Evolutionary conservation across 1,140 invertebrate species (phyloP).

Genomic region (Drosophila nannoptera): DNA sequence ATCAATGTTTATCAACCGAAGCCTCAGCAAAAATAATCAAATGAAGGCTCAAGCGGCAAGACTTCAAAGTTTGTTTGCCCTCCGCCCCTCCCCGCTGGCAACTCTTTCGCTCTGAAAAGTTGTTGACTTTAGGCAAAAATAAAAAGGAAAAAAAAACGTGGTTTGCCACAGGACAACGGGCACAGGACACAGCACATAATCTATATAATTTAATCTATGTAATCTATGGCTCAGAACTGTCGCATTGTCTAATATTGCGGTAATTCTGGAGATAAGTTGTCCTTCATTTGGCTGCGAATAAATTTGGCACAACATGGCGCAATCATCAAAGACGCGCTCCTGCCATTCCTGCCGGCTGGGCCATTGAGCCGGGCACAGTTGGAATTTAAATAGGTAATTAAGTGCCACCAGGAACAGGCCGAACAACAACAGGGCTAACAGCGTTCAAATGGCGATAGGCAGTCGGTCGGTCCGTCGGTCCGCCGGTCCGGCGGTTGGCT

Average conservation of each 20-base stretch:
- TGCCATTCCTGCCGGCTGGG: neutral
- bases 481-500: constrained; percentile 19
- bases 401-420: constrained; percentile 28
- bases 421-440: constrained; percentile 15
- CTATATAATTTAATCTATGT: too few relatives aligned
- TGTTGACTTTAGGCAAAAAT: too few relatives aligned
- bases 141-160: too few relatives aligned
- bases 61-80: too few relatives aligned
- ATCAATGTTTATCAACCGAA: too few relatives aligned
- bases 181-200: too few relatives aligned
- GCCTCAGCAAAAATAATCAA: too few relatives aligned
- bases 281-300: constrained; percentile 27
- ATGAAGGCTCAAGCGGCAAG: too few relatives aligned
- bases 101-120: too few relatives aligned
- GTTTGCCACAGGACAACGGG: too few relatives aligned
- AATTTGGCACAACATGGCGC: constrained; percentile 15
- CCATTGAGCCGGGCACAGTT: constrained; percentile 50
- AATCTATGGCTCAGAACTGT: neutral
- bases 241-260: neutral
- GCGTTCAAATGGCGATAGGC: constrained; percentile 27
- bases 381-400: constrained; percentile 72
- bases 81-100: too few relatives aligned
- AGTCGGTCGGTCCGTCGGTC: too few relatives aligned
- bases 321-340: constrained; percentile 12
- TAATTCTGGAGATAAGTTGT: constrained; percentile 18